These are phyloP conservation scores for Aviceda subcristata DNA, from an alignment of 2,113 vertebrate species.

Conservation along the genomic window DNA sequence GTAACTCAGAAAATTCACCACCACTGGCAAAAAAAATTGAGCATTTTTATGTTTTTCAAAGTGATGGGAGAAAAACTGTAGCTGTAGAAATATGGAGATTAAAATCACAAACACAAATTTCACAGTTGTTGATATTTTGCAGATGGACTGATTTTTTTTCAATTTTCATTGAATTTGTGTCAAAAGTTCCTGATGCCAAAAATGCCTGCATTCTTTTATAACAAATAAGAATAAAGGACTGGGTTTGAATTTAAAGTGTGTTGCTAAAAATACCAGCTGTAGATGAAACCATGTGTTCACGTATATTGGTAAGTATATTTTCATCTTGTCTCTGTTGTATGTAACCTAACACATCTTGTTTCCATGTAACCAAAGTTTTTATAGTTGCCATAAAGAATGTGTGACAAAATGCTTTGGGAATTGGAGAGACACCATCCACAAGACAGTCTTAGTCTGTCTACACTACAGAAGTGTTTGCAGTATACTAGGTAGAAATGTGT, in stretches of 20 bases:
- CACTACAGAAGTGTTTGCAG: neutral
- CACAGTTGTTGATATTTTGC: neutral
- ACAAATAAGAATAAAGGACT: rapidly evolving
- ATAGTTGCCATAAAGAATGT: neutral
- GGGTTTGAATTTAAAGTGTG: neutral
- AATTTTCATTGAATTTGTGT: neutral
- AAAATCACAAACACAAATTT: neutral
- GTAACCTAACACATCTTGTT: neutral
- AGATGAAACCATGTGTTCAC: rapidly evolving
- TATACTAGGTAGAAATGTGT: neutral
- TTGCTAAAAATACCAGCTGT: neutral
- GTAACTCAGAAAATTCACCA: neutral
- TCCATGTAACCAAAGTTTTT: neutral
- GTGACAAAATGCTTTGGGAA: neutral
- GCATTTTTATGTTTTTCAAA: neutral
- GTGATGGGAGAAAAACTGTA: neutral
- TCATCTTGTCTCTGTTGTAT: neutral
- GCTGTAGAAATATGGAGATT: neutral
- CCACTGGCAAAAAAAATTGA: neutral
- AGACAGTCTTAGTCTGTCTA: neutral
- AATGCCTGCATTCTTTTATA: neutral
- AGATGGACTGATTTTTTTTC: neutral
- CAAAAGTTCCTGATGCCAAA: neutral
- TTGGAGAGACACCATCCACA: neutral
- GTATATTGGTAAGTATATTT: neutral